A percentile compares a stretch with the other conserved stretches of the same genome.
Conservation (phyloP, 2,888 invertebrate species). For the Erebia aethiops region DNA sequence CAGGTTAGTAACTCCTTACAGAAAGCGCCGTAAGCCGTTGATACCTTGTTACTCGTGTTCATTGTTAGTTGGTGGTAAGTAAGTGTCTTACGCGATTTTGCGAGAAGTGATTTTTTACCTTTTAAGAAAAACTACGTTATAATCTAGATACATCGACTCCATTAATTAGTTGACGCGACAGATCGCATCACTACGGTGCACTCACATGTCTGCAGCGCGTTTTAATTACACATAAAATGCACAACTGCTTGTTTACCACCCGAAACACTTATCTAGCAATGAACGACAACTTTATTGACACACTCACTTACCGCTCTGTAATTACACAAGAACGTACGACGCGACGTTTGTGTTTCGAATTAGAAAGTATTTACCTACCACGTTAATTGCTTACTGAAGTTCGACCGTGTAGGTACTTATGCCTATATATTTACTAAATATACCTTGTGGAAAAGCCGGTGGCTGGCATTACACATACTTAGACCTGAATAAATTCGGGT, state of each 20-base stretch:
- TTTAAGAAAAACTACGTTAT: too few species aligned
- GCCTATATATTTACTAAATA: neutral
- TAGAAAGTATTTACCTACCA: slow-evolving; percentile 38
- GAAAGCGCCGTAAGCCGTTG: too few species aligned
- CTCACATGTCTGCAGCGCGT: slow-evolving; percentile 41
- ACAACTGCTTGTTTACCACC: slow-evolving; percentile 63
- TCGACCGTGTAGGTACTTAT: slow-evolving; percentile 12
- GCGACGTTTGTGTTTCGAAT: slow-evolving; percentile 44
- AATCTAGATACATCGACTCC: neutral
- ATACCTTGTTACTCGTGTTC: too few species aligned
- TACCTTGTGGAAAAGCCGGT: neutral
- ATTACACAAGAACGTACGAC: slow-evolving; percentile 42
- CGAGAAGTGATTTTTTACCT: too few species aligned
- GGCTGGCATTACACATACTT: neutral
- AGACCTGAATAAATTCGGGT: neutral
- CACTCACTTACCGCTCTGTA: slow-evolving; percentile 53
- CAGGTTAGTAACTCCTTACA: too few species aligned
- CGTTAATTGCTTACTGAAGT: slow-evolving; percentile 34
- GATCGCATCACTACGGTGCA: slow-evolving; percentile 18
- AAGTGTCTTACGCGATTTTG: too few species aligned
- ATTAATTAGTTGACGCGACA: neutral
- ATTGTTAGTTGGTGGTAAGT: too few species aligned
- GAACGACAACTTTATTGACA: slow-evolving; percentile 70
- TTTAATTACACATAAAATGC: slow-evolving; percentile 76
- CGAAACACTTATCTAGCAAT: slow-evolving; percentile 57